Percentiles rank a stretch among this genome's conserved stretches.
phyloP scores from a whole-genome alignment of 2,797 vertebrate species.

The Rhinatrema bivittatum region DNA sequence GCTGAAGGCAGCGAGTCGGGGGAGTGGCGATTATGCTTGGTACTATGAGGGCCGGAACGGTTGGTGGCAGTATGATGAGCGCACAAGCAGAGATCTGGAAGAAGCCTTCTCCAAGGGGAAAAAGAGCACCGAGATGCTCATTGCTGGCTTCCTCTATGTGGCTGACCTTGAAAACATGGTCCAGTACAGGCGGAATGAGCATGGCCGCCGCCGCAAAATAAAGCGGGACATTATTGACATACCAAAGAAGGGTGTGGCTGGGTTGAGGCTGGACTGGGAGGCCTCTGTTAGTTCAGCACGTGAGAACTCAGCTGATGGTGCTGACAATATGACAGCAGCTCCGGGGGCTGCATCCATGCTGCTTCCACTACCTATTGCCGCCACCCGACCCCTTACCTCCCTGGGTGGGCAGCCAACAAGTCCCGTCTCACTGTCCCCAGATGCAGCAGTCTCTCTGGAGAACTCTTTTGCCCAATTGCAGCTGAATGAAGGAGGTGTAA shows the following conservation, averaged over 20 bases:
- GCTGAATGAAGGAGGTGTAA: conserved; percentile 58
- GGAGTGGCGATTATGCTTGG: conserved; percentile 76
- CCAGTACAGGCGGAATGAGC: conserved; percentile 91
- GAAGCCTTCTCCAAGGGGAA: conserved; percentile 86
- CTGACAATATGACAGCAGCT: conserved; percentile 56
- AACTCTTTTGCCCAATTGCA: conserved; percentile 79
- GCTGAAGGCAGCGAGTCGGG: conserved; percentile 81
- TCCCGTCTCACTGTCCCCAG: conserved; percentile 58
- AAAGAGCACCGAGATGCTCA: conserved; percentile 94
- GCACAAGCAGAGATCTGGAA: conserved; percentile 88
- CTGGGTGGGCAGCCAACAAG: conserved; percentile 64
- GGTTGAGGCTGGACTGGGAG: conserved; percentile 77
- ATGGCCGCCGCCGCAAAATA: conserved; percentile 86
- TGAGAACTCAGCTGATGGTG: conserved; percentile 76
- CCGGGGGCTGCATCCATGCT: conserved; percentile 41
- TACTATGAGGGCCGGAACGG: conserved; percentile 97
- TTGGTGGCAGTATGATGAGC: conserved; percentile 98
- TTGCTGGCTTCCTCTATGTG: conserved; percentile 90
- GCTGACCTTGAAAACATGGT: conserved; percentile 96
- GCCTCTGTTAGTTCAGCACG: conserved; percentile 52
- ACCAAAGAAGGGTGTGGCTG: conserved; percentile 89
- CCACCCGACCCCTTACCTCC: conserved; percentile 51
- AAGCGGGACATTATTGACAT: conserved; percentile 87
- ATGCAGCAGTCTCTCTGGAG: conserved; percentile 62
- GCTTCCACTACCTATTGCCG: conserved; percentile 36